These are phyloP conservation scores for Hermodice carunculata DNA, from an alignment of 2,888 invertebrate genomes.

Conservation along the genomic window DNA sequence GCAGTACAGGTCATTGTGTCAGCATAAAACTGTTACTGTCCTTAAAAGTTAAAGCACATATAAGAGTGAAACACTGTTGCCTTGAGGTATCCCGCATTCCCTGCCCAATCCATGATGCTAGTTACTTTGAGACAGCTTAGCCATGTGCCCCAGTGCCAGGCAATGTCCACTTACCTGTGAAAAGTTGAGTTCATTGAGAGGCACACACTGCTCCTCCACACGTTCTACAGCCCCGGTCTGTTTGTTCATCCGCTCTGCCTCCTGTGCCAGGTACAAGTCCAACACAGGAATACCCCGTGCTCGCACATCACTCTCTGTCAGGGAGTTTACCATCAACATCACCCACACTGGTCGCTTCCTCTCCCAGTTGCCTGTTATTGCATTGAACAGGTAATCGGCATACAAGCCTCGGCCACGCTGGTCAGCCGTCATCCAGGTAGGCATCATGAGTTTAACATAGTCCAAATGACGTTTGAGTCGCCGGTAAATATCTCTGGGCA, in stretches of 20 bases:
- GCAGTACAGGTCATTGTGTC: too few relatives aligned
- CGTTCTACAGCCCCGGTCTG: conserved; percentile 72
- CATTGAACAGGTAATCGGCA: conserved; percentile 71
- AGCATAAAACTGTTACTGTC: too few relatives aligned
- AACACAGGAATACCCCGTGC: conserved; percentile 72
- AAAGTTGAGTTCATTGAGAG: conserved; percentile 72
- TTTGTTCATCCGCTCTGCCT: conserved; percentile 71
- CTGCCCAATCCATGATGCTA: too few relatives aligned
- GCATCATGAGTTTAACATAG: conserved; percentile 69
- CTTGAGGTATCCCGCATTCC: too few relatives aligned
- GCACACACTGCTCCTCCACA: conserved; percentile 74
- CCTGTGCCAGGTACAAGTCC: conserved; percentile 73
- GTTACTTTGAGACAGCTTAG: too few relatives aligned
- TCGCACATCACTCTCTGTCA: conserved; percentile 71
- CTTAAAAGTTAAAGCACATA: too few relatives aligned
- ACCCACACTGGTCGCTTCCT: conserved; percentile 74
- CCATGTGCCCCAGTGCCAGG: too few relatives aligned
- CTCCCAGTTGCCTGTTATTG: conserved; percentile 73
- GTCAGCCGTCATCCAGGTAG: conserved; percentile 66
- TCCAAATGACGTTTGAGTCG: conserved; percentile 71
- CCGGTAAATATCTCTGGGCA: conserved; percentile 70
- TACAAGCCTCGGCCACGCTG: conserved; percentile 68
- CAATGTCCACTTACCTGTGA: conserved; percentile 72
- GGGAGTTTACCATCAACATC: conserved; percentile 73
- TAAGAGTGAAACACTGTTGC: too few relatives aligned